phyloP scores from a whole-genome alignment of 2,888 invertebrate genomes.

The Archaeoteleia sp. region DNA sequence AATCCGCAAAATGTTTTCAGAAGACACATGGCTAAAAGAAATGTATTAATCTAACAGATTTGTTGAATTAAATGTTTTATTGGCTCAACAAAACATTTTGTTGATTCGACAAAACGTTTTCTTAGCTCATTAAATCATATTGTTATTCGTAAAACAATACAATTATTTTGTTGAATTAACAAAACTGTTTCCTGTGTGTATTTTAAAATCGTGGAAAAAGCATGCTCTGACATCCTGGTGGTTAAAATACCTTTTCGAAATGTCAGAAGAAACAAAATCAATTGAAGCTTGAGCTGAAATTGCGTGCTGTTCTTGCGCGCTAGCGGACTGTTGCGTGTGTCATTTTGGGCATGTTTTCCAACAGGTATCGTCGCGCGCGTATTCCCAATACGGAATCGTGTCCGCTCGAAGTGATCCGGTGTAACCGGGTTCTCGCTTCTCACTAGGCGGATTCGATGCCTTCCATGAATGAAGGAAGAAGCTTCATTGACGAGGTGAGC shows the following conservation, averaged over 20 bases:
- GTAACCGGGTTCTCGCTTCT: conserved; percentile 50
- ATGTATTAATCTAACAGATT: no score
- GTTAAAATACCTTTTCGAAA: conserved; percentile 26
- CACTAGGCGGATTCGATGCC: conserved; percentile 26
- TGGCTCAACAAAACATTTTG: no score
- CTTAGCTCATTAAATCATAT: no score
- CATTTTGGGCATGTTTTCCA: conserved; percentile 51
- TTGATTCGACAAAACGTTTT: no score
- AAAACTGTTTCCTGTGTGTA: no score
- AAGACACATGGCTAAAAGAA: no score
- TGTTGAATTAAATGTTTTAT: no score
- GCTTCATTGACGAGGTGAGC: conserved; percentile 47
- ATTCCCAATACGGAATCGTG: conserved; percentile 47
- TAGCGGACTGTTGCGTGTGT: conserved; percentile 20
- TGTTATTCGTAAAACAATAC: no score
- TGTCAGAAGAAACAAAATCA: conserved; percentile 30
- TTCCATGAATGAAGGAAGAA: conserved; percentile 51
- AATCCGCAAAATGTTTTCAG: no score
- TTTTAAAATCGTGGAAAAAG: conserved; percentile 26
- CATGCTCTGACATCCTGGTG: conserved; percentile 24
- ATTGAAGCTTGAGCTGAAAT: conserved; percentile 33
- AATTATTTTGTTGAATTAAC: no score
- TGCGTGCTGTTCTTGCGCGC: conserved; percentile 38
- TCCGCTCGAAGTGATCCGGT: conserved; percentile 42
- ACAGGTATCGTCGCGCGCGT: conserved; percentile 24